Evolutionary conservation across 2,888 invertebrate genomes (phyloP).

Genomic region (Drosophila vallismaia): DNA sequence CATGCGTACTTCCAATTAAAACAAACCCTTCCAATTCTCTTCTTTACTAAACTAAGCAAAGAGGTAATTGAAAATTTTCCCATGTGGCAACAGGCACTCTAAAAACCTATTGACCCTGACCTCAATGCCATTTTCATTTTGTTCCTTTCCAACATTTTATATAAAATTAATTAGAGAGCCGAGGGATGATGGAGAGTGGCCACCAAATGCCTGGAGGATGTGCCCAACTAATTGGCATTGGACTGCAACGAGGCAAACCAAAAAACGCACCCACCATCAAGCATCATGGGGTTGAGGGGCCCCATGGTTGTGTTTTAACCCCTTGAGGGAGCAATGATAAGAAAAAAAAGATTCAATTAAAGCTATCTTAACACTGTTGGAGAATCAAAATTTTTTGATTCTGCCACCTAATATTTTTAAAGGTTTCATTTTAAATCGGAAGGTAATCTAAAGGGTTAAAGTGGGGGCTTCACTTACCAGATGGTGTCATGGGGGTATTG

Average conservation of each 20-base stretch:
- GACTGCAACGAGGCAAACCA: slow-evolving; percentile 1
- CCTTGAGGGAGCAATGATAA: not conserved
- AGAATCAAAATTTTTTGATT: rapidly evolving
- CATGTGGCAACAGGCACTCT: slow-evolving; percentile 43
- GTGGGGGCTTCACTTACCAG: slow-evolving; percentile 75
- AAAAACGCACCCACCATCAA: not conserved
- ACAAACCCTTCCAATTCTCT: slow-evolving; percentile 16
- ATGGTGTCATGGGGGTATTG: slow-evolving; percentile 83
- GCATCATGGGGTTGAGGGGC: not conserved
- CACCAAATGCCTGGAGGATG: slow-evolving; percentile 33
- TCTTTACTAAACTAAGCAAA: not conserved
- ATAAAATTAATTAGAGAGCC: slow-evolving; percentile 66
- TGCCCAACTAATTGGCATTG: slow-evolving; percentile 56
- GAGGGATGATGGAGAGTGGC: slow-evolving; percentile 19
- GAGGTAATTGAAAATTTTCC: slow-evolving; percentile 50
- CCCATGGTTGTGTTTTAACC: not conserved
- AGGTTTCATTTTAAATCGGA: no score
- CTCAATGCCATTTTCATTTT: slow-evolving; percentile 48
- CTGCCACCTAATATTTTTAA: not conserved
- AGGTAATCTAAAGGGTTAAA: no score
- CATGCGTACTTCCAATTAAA: not conserved
- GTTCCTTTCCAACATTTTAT: slow-evolving; percentile 23
- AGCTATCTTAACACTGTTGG: not conserved
- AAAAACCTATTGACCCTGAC: slow-evolving; percentile 57
- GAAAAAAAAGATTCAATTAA: not conserved